Conservation (phyloP, 2,888 invertebrate species). For the Gastrophysa polygoni region DNA sequence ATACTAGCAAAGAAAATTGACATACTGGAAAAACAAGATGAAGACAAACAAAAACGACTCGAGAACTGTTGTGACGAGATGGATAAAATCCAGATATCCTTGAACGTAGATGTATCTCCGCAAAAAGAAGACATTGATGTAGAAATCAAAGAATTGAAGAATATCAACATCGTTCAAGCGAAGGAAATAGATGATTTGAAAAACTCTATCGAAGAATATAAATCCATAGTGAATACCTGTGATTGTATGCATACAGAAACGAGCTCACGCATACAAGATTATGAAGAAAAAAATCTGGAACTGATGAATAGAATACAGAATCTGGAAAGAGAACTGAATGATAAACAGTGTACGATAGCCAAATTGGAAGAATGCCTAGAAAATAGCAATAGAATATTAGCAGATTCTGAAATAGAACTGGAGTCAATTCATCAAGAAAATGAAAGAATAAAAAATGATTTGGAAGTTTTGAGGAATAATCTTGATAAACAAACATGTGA, state of each 20-base stretch:
- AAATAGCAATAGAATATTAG: conserved; percentile 29
- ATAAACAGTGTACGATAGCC: conserved; percentile 21
- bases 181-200: conserved; percentile 4
- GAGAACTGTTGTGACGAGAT: conserved; percentile 10
- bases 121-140: background rate
- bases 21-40: conserved; percentile 4
- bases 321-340: conserved; percentile 17
- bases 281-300: background rate
- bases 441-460: conserved; percentile 15
- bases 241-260: background rate
- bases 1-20: conserved; percentile 4
- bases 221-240: background rate
- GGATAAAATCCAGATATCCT: background rate
- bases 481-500: conserved; percentile 12
- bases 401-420: conserved; percentile 29
- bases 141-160: background rate
- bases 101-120: background rate
- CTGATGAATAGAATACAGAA: conserved; percentile 9
- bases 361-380: conserved; percentile 31
- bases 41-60: conserved; percentile 13
- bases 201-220: background rate
- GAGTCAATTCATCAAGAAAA: conserved; percentile 22
- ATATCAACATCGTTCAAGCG: background rate
- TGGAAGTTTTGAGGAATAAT: conserved; percentile 5
- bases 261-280: background rate